Conservation (phyloP, 2,888 invertebrate species). For the Ypsolopha scabrella region DNA sequence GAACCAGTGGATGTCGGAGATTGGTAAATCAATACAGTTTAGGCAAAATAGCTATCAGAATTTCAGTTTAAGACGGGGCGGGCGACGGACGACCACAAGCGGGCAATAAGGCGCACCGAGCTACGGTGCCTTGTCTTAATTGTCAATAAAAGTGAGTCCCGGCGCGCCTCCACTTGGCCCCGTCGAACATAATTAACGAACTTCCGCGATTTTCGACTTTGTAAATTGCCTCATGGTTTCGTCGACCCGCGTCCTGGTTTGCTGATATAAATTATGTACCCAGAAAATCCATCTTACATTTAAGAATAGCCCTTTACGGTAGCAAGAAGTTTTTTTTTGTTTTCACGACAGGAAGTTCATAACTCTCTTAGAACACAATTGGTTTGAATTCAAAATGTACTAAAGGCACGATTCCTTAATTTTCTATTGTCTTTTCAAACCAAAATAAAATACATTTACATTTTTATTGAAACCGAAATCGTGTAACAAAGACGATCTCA, state of each 20-base stretch:
- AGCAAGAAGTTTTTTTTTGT: slow-evolving; percentile 15
- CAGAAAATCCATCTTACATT: slow-evolving; percentile 64
- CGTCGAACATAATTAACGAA: slow-evolving; percentile 68
- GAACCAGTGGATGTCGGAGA: too few relatives aligned
- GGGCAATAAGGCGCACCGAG: slow-evolving; percentile 49
- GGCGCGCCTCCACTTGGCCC: slow-evolving; percentile 41
- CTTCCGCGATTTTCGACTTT: slow-evolving; percentile 69
- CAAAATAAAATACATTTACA: too few relatives aligned
- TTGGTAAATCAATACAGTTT: slow-evolving; percentile 27
- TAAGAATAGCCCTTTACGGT: slow-evolving; percentile 48
- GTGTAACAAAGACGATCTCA: too few relatives aligned
- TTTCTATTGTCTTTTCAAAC: too few relatives aligned
- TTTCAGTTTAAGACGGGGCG: slow-evolving; percentile 18
- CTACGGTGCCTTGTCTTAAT: slow-evolving; percentile 57
- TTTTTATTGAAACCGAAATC: too few relatives aligned
- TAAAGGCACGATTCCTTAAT: too few relatives aligned
- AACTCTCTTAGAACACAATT: too few relatives aligned
- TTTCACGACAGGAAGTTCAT: slow-evolving; percentile 2
- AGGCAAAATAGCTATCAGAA: slow-evolving; percentile 36
- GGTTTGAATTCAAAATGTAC: too few relatives aligned
- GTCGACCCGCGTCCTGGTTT: slow-evolving; percentile 60
- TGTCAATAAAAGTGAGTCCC: slow-evolving; percentile 66
- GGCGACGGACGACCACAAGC: slow-evolving; percentile 29
- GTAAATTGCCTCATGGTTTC: slow-evolving; percentile 67
- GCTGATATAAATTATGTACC: slow-evolving; percentile 63